These are phyloP conservation scores for Zaprionus lineosus DNA, from an alignment of 2,888 invertebrate species.

Conservation along the genomic window DNA sequence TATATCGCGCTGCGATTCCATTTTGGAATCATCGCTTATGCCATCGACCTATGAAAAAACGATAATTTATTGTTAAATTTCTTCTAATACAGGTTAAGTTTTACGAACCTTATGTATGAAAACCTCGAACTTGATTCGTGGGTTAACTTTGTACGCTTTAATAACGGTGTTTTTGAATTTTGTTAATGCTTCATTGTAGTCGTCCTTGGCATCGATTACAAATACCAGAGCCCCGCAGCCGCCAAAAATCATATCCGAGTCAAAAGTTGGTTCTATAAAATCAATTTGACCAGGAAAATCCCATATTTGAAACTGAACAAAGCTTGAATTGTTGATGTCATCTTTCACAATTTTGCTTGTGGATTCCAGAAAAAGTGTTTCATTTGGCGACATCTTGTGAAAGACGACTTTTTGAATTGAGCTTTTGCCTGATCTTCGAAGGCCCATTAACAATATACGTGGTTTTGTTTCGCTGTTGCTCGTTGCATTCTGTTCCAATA, in stretches of 20 bases:
- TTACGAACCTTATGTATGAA: conserved; percentile 95
- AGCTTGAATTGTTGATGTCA: conserved; percentile 96
- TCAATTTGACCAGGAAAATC: conserved; percentile 99
- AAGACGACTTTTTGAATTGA: conserved; percentile 99
- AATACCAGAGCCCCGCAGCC: conserved; percentile 99
- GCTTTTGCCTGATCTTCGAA: conserved; percentile 98
- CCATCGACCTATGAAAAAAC: conserved; percentile 90
- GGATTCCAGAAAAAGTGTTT: conserved; percentile 98
- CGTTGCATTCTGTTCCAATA: conserved; percentile 62
- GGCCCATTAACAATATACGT: conserved; percentile 96
- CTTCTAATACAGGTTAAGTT: neutral
- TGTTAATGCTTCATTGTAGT: conserved; percentile 97
- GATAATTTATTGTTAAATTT: conserved; percentile 16
- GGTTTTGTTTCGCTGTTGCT: conserved; percentile 87
- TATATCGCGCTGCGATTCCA: conserved; percentile 99
- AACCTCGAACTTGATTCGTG: conserved; percentile 97
- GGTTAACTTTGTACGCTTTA: conserved; percentile 97
- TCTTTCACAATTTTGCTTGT: conserved; percentile 99
- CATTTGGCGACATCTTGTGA: conserved; percentile 99
- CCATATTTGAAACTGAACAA: conserved; percentile 99
- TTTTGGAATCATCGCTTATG: conserved; percentile 98
- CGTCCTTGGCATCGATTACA: conserved; percentile 99
- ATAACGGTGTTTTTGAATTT: conserved; percentile 96
- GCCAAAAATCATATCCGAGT: conserved; percentile 97
- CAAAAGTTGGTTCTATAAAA: conserved; percentile 97